A percentile compares a stretch with the other conserved stretches of the same genome.
Evolutionary conservation across 2,113 vertebrate genomes (phyloP).

Genomic region (Theropithecus gelada): DNA sequence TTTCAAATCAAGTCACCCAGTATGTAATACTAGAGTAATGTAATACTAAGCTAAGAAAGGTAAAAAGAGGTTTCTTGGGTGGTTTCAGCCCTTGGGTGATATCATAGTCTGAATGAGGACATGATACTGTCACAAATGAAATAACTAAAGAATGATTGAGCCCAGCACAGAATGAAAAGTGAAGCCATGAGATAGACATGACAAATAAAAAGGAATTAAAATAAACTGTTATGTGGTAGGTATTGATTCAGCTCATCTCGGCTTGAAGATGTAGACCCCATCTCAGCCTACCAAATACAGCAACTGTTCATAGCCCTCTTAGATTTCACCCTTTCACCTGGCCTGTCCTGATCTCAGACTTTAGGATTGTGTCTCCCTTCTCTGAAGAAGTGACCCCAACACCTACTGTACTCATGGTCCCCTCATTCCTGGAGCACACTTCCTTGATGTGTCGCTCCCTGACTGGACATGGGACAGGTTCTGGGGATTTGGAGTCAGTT

Average conservation of each 20-base stretch:
- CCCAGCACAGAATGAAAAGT: background rate
- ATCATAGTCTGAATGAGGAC: background rate
- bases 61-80: background rate
- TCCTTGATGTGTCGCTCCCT: accelerated
- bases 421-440: background rate
- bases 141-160: background rate
- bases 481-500: background rate
- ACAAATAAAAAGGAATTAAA: background rate
- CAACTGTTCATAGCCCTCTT: background rate
- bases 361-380: background rate
- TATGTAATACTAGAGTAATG: background rate
- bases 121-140: background rate
- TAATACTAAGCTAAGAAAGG: background rate
- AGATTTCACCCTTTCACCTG: background rate
- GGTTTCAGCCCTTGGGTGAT: background rate
- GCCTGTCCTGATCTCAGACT: background rate
- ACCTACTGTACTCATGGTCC: background rate
- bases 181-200: background rate
- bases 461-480: background rate
- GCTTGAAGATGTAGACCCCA: background rate
- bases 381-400: background rate
- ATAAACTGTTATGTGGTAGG: background rate
- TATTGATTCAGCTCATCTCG: background rate
- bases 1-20: background rate
- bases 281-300: background rate